phyloP scores from a whole-genome alignment of 2,888 invertebrate genomes.

The Camponotus fellah region DNA sequence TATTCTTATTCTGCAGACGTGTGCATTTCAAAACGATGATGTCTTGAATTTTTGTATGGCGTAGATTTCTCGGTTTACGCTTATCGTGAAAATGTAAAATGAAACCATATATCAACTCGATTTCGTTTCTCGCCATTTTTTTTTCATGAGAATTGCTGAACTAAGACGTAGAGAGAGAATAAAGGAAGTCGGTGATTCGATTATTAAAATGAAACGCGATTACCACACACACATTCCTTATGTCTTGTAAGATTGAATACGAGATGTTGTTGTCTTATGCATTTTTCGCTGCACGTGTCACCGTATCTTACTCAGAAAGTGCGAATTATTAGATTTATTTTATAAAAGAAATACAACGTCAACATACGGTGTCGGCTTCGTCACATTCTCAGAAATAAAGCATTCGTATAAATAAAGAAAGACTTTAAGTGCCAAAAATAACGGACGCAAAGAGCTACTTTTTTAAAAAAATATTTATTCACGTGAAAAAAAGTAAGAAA shows the following conservation, averaged over 20 bases:
- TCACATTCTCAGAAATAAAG: slow-evolving; percentile 24
- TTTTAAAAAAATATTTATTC: slow-evolving; percentile 19
- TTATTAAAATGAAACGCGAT: slow-evolving; percentile 68
- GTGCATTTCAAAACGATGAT: slow-evolving; percentile 51
- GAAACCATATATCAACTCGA: slow-evolving; percentile 61
- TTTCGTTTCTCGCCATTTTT: slow-evolving; percentile 27
- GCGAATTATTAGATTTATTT: slow-evolving; percentile 22
- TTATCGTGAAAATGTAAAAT: slow-evolving; percentile 59
- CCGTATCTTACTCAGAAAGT: slow-evolving; percentile 39
- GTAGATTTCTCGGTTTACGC: slow-evolving; percentile 63
- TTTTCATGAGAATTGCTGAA: slow-evolving; percentile 57
- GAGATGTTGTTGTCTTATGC: slow-evolving; percentile 35
- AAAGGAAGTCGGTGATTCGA: slow-evolving; percentile 63
- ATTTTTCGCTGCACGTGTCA: slow-evolving; percentile 18
- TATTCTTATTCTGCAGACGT: slow-evolving; percentile 12
- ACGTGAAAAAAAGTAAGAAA: not conserved
- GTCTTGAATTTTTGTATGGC: slow-evolving; percentile 64
- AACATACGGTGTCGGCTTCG: not conserved
- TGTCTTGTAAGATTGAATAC: slow-evolving; percentile 63
- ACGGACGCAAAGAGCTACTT: not conserved
- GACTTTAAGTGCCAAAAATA: not conserved
- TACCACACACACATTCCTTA: slow-evolving; percentile 50
- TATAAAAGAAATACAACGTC: slow-evolving; percentile 23
- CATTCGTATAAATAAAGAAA: slow-evolving; percentile 20
- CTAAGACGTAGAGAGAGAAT: slow-evolving; percentile 43